Evolutionary conservation across 2,113 vertebrate genomes (phyloP), one percentile per base, ranked within the genome.

Genomic region (Diphyllodes magnificus): DNA sequence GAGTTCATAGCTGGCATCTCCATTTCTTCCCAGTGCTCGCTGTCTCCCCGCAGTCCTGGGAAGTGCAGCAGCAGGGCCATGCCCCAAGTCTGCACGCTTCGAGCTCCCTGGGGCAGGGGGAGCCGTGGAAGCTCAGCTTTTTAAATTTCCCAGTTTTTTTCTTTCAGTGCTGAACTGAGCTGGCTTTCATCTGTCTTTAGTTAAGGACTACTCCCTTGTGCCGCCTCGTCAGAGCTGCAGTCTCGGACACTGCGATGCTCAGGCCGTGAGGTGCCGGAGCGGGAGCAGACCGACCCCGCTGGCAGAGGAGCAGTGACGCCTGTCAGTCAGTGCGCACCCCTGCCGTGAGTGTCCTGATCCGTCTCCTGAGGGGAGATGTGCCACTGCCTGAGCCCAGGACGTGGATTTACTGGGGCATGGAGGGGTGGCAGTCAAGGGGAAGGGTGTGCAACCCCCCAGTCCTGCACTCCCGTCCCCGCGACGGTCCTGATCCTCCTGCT

Each of bases 351-450:
- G 14, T 14, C 77, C 59, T 15, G 49, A 71, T 44, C 44, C 23
- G 4, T n/a, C 13, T 10, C 18, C 18, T 0, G 0, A 1, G 15
- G 2, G 3, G 17, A 35, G 28, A 3, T n/a, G 8, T 11, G 69
- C 22, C 33, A 8, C 30, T 15, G 15, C 40, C 81, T 23, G 51
- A 86, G 49, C 66, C 2, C 5, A 18, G 27, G 6, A 14, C 9
- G 13, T 11, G 72, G 30, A 30, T 68, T 61, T 50, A 39, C 35
- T 3, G 0, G 12, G 10, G 51, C 8, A 1, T 1, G 6, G 61
- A 69, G 57, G 24, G 31, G 59, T 6, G 3, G 15, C 44, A 20
- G 71, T 50, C 1, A 7, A 31, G 66, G 21, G 14, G 50, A 22
- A 53, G 30, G 21, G 12, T 16, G 13, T 49, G 28, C 42, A 31